Evolutionary conservation across 2,797 vertebrate species (phyloP).

Genomic region (Oreortyx pictus): DNA sequence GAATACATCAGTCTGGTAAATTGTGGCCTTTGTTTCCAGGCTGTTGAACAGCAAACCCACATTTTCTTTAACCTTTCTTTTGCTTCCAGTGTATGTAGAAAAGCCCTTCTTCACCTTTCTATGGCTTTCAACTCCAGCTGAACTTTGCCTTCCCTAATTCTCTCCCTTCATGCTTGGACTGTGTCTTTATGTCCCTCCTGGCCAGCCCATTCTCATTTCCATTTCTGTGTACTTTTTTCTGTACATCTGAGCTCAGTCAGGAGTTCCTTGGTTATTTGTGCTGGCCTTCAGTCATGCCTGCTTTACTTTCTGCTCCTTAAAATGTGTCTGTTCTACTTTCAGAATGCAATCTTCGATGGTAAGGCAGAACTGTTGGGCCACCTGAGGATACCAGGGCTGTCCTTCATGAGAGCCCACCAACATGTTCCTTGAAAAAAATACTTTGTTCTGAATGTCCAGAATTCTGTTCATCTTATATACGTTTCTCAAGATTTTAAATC

Average conservation of each 20-base stretch:
- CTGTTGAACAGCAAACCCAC: background rate
- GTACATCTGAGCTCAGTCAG: background rate
- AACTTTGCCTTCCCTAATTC: background rate
- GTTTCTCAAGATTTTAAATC: background rate
- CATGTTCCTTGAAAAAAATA: background rate
- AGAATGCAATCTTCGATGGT: background rate
- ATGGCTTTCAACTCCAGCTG: background rate
- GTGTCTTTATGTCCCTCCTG: background rate
- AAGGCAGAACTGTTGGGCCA: background rate
- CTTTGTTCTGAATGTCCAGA: background rate
- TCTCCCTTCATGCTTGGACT: background rate
- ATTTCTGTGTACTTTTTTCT: background rate
- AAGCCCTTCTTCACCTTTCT: background rate
- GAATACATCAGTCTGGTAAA: background rate
- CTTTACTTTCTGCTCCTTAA: background rate
- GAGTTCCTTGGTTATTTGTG: background rate
- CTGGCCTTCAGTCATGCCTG: background rate
- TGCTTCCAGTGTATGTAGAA: background rate
- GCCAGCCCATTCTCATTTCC: background rate
- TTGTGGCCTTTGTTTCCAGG: background rate
- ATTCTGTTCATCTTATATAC: background rate
- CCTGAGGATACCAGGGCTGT: background rate
- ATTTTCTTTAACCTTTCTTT: background rate
- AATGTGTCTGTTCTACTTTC: background rate
- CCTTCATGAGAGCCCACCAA: background rate